phyloP scores from a whole-genome alignment of 1,140 invertebrate genomes.

The Zaprionus ornatus region DNA sequence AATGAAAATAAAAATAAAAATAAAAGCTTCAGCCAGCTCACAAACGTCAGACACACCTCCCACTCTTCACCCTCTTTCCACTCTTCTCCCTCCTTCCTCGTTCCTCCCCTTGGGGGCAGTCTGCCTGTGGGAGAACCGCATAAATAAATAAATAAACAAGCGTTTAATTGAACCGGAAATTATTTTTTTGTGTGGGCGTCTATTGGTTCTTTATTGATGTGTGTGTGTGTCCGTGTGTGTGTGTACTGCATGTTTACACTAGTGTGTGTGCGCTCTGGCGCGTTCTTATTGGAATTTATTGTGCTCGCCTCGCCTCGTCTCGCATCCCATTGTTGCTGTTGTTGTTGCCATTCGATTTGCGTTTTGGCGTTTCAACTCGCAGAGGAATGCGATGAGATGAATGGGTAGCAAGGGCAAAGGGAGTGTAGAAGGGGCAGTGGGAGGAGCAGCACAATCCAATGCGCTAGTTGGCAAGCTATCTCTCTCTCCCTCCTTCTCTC shows the following conservation, averaged over 20 bases:
- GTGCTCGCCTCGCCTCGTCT: slow-evolving; percentile 51
- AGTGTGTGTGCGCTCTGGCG: slow-evolving; percentile 22
- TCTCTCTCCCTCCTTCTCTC: neutral
- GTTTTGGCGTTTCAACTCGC: slow-evolving; percentile 48
- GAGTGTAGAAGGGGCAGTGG: too few relatives aligned
- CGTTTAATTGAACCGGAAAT: slow-evolving; percentile 82
- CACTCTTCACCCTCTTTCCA: neutral
- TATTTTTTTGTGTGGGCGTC: slow-evolving; percentile 72
- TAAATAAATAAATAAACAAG: slow-evolving; percentile 79
- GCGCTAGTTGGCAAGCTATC: neutral
- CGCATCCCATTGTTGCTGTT: slow-evolving; percentile 30
- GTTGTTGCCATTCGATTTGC: slow-evolving; percentile 38
- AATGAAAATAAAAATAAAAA: slow-evolving; percentile 24
- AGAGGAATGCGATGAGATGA: neutral
- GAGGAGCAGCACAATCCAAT: neutral
- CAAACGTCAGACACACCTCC: slow-evolving; percentile 19
- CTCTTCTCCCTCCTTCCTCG: neutral
- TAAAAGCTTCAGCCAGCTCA: slow-evolving; percentile 1
- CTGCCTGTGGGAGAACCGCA: slow-evolving; percentile 42
- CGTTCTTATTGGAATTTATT: slow-evolving; percentile 69
- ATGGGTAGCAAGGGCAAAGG: too few relatives aligned
- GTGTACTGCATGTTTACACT: neutral
- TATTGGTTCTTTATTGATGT: slow-evolving; percentile 40
- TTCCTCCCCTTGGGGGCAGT: neutral
- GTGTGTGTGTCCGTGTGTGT: slow-evolving; percentile 24